A percentile compares a stretch with the other conserved stretches of the same genome.
Evolutionary conservation across 2,113 vertebrate species (phyloP).

Genomic region (Conger conger): DNA sequence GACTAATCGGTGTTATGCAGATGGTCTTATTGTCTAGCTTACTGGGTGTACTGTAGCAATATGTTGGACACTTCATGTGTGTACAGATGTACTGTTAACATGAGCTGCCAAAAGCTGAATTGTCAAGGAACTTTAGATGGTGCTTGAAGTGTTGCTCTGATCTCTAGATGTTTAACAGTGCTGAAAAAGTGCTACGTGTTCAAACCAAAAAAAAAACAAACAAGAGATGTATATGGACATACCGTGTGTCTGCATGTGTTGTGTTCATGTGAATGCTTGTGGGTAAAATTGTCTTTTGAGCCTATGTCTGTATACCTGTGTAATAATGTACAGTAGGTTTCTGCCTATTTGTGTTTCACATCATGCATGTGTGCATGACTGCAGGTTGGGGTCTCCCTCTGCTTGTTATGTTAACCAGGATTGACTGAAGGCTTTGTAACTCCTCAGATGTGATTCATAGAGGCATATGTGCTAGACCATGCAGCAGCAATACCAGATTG

Average conservation of each 20-base stretch:
- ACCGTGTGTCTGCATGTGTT: neutral
- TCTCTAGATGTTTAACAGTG: neutral
- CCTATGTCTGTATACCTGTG: neutral
- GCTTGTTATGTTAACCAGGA: neutral
- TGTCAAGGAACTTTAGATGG: neutral
- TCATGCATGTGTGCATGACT: neutral
- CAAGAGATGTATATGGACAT: neutral
- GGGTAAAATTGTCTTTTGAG: neutral
- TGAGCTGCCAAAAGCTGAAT: neutral
- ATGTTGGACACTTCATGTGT: neutral
- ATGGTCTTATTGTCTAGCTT: neutral
- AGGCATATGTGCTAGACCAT: neutral
- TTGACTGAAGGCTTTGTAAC: neutral
- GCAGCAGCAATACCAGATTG: neutral
- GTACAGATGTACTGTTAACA: neutral
- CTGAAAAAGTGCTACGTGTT: neutral
- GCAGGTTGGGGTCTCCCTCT: neutral
- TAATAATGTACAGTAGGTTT: neutral
- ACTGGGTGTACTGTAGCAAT: neutral
- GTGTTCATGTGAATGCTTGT: neutral
- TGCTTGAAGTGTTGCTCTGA: neutral
- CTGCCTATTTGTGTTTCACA: neutral
- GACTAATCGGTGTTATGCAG: neutral
- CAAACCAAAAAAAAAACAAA: too few species aligned
- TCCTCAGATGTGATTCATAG: neutral